Evolutionary conservation across 2,113 vertebrate genomes (phyloP), one percentile per base, ranked within the genome.

Genomic region (Hepsetus odoe): DNA sequence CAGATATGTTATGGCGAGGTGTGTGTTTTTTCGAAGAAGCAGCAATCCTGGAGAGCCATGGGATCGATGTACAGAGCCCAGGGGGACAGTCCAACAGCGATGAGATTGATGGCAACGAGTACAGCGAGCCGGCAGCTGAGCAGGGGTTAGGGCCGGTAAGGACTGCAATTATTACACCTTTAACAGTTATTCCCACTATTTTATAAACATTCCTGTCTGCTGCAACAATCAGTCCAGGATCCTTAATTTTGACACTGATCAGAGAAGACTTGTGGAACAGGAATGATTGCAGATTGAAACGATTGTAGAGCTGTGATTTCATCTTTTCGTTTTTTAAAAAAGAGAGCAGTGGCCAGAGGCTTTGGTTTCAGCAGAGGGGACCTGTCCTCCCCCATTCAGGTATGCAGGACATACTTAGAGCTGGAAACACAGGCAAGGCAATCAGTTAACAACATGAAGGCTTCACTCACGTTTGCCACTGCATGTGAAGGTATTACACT

Each of bases 1-100:
- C 92, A 90, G 94, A 95, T 96, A 94, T 95, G 94, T 96, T 95
- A 97, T 97, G 96, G 95, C 93, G 90, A 95, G 87, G 87, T 98
- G 92, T 99, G 95, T 97, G 94, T 98, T 90, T 91, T 96, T 95
- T 96, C 95, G 96, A 99, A 99, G 97, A 99, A 99, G 98, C 98
- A 98, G 96, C 98, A 97, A 99, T 99, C 96, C 96, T 99, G 95
- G 97, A 98, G 93, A 98, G 95, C 89, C 98, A 99, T 91, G 96
- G 96, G 49, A 97, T 99, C 79, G 98, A 99, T 76, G 97, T 98
- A 77, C 95, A 98, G 91, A 99, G 98, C 86, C 98, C 98, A 0
- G 98, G 98, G n/a, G 97, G 95, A 51, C 97, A 99, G 76, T 99
- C 98, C 84, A 98, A 98, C 90, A 97, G 96, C 0, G 98, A 99